Base-by-base conservation (phyloP, 2,113 vertebrate genomes). In the Mustela nigripes region DNA sequence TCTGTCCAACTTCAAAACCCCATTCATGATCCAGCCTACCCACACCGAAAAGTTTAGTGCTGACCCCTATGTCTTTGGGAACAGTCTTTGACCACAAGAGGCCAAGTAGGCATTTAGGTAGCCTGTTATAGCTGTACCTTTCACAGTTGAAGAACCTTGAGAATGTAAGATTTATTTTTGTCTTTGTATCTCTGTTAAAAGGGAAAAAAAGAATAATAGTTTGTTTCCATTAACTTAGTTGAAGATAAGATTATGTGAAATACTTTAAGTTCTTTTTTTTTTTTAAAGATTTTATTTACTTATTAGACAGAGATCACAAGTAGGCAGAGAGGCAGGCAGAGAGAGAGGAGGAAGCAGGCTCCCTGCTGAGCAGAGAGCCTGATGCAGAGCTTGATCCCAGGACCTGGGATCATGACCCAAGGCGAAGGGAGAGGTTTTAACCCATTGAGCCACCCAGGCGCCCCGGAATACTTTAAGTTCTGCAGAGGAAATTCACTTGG, bases 141-240 rank as follows among this genome's bases (percentile, higher is more conserved):
- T 79, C 69, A 21, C 67, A 78, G 56, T 81, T 92, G 21, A 90
- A 95, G 87, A 96, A 73, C 67, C 50, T 80, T 97, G 74, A 95
- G 62, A 89, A 96, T 56, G 26, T 87, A 92, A 95, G 73, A 28
- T 87, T 95, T 78, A 39, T 82, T 95, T 94, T 84, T 86, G 33
- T 86, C 67, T 97, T 91, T 94, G 69, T 89, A 60, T 86, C 74
- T 95, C 22, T 95, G 26, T 94, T 91, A 94, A 87, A 92, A 92
- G 65, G 50, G 2, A 28, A 74, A 79, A 36, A 74, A 94, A 96
- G 12, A 62, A 69, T 28, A 78, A 18, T 95, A 39, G 24, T 89
- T 94, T 92, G 60, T 96, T 98, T 95, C 28, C 96, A 95, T 96
- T 96, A 89, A 76, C 56, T 96, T 93, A 85, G 93, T 95, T 71